Conservation (phyloP, 2,113 vertebrate species). For the Neofelis nebulosa region DNA sequence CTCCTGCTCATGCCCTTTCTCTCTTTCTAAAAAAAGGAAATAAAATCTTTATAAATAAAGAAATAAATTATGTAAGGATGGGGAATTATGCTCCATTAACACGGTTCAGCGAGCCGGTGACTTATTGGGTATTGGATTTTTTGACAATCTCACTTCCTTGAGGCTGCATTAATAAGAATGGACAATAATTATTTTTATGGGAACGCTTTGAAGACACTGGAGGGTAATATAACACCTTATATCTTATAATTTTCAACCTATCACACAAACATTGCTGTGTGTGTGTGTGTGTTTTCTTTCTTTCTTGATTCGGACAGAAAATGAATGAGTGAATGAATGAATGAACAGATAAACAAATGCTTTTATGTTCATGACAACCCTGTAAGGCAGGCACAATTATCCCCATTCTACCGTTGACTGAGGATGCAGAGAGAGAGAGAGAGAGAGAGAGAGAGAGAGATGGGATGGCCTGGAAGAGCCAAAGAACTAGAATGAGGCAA, state of each 20-base stretch:
- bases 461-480: neutral
- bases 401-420: neutral
- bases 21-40: no score
- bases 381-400: neutral
- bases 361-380: neutral
- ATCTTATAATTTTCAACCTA: neutral
- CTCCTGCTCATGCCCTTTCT: no score
- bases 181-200: conserved; percentile 44
- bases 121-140: neutral
- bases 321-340: neutral
- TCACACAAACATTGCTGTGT: neutral
- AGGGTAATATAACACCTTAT: neutral
- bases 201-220: neutral
- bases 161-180: conserved; percentile 19
- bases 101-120: neutral
- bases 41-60: no score
- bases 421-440: neutral
- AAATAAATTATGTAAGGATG: neutral
- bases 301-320: neutral
- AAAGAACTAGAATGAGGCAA: neutral
- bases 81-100: neutral
- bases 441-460: neutral
- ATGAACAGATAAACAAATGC: neutral
- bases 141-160: neutral
- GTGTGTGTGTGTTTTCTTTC: neutral